Evolutionary conservation across 2,113 vertebrate genomes (phyloP).

Genomic region (Sisor rabdophorus): DNA sequence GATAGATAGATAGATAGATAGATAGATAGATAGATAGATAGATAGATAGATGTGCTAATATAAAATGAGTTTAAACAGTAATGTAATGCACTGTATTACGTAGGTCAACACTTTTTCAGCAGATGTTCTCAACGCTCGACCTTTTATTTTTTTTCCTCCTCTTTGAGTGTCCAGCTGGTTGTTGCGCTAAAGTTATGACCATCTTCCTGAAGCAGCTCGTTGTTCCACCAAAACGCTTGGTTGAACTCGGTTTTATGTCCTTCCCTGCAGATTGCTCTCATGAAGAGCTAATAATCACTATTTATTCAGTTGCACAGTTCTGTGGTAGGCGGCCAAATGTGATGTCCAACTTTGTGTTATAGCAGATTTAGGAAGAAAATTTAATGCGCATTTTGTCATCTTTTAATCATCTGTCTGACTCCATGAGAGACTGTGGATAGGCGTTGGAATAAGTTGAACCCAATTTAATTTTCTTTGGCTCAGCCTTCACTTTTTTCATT

Average conservation of each 20-base stretch:
- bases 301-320: neutral
- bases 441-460: neutral
- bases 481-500: neutral
- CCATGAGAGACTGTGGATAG: neutral
- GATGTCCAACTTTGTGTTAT: neutral
- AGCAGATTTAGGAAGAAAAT: neutral
- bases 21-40: no score
- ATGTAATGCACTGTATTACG: slow-evolving; percentile 6
- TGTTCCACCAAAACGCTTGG: neutral
- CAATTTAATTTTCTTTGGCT: neutral
- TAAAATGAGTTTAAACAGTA: no score
- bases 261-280: neutral
- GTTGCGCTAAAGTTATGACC: neutral
- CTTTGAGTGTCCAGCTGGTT: slow-evolving; percentile 27
- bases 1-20: no score
- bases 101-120: slow-evolving; percentile 11
- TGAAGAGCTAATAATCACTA: neutral
- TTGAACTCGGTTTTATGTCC: neutral
- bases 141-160: slow-evolving; percentile 16
- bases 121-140: slow-evolving; percentile 29
- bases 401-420: neutral
- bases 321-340: no score
- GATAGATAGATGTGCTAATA: no score
- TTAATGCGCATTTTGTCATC: neutral
- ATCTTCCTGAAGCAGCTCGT: slow-evolving; percentile 9